Base-by-base conservation (phyloP, 2,888 invertebrate genomes). In the Calephelis perditalis region DNA sequence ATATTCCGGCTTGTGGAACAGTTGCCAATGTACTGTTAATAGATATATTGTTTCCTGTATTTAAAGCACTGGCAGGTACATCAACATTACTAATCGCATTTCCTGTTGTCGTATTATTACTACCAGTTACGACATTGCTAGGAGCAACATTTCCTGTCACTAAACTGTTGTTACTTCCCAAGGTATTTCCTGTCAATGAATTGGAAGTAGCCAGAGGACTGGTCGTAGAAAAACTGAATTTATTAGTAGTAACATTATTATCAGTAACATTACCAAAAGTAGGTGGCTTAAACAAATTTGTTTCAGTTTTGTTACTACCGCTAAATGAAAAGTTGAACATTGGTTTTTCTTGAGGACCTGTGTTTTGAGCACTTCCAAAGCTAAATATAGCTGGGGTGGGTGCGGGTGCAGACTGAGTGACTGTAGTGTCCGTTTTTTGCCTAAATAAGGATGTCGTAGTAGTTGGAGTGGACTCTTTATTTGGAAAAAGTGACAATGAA, bases 271-370 rank as follows among this genome's bases (percentile, higher is more conserved):
- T 65, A 12, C 72, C 72, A 64, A 78, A 77, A 0, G 71, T 61
- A 10, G 71, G 58, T 56, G 71, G 57, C 57, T 71, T 73, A 65
- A 75, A 78, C 43, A 71, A 49, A 15, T 70, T 57, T 37, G 68
- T 47, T 43, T 78, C 76, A 10, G 72, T 63, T 64, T 74, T 73
- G 56, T 69, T 76, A 56, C 56, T 69, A 44, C 60, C 71, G 7
- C 78, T 76, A 62, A 87, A 86, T 9, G 70, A 71, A 57, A 87
- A 87, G 58, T 72, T 78, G 58, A 85, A 84, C 63, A 79, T 79
- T 0, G 80, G 77, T 61, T 79, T 80, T 6, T 80, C 83, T 47
- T 69, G 68, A 12, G 74, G 58, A n/a, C 70, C 56, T 10, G 68
- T 35, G 7, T 67, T 62, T 8, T 69, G 63, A 9, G 64, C 58